phyloP scores from a whole-genome alignment of 2,888 invertebrate genomes.

The Phytoseiulus persimilis region DNA sequence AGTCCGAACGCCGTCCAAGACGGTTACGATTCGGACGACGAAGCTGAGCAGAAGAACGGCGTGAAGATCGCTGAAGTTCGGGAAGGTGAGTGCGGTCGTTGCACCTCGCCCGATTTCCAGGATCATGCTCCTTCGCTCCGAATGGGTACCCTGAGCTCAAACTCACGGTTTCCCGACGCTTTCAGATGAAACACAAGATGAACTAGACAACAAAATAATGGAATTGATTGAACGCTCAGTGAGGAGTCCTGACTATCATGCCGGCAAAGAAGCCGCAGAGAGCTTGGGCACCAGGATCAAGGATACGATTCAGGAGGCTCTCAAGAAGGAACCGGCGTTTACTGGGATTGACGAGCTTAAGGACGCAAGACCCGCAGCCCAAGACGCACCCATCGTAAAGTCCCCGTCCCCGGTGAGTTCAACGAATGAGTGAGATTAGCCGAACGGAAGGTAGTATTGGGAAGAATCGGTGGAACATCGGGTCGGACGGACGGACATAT shows the following conservation, averaged over 20 bases:
- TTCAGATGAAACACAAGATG: not conserved
- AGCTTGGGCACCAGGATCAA: not conserved
- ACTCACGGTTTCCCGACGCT: not conserved
- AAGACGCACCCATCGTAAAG: not conserved
- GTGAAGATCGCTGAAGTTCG: not conserved
- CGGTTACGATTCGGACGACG: constrained; percentile 21
- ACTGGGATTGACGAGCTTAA: not conserved
- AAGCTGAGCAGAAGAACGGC: not conserved
- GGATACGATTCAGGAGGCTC: constrained; percentile 11
- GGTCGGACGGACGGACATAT: no score
- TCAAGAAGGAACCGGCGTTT: not conserved
- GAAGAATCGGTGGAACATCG: no score
- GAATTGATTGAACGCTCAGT: constrained; percentile 7
- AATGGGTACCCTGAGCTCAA: not conserved
- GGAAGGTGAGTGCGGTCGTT: not conserved
- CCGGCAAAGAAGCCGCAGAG: not conserved
- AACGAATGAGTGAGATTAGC: not conserved
- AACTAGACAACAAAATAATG: constrained; percentile 16
- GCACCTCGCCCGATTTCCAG: no score
- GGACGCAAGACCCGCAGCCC: not conserved
- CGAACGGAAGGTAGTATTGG: no score
- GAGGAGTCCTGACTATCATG: not conserved
- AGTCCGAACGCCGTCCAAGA: not conserved
- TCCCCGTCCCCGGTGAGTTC: not conserved
- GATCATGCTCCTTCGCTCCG: not conserved